Conservation (phyloP, 1,140 invertebrate genomes). For the Leptinotarsa texana region DNA sequence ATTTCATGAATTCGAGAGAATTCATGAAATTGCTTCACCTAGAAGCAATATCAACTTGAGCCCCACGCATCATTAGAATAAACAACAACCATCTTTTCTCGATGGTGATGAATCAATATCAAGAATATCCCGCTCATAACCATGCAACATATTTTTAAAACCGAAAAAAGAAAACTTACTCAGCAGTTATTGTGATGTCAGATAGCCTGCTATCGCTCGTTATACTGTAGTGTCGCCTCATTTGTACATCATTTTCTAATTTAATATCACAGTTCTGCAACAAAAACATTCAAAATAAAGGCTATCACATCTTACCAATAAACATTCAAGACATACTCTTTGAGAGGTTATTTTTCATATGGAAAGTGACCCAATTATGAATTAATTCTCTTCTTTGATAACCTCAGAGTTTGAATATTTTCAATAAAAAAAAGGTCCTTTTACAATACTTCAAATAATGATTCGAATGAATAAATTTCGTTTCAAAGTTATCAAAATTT, state of each 20-base stretch:
- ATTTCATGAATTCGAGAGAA: too few species aligned
- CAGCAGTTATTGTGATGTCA: conserved; percentile 52
- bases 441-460: not conserved
- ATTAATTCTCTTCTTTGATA: too few species aligned
- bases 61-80: too few species aligned
- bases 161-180: conserved; percentile 54
- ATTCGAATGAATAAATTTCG: not conserved
- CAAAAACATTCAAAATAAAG: not conserved
- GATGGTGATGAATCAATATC: too few species aligned
- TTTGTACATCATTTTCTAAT: conserved; percentile 61
- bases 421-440: too few species aligned
- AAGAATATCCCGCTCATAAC: too few species aligned
- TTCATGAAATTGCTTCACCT: too few species aligned
- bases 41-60: too few species aligned
- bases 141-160: conserved; percentile 8
- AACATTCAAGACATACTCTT: too few species aligned
- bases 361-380: not conserved
- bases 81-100: too few species aligned
- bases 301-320: not conserved
- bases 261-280: conserved; percentile 64
- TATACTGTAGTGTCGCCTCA: conserved; percentile 58
- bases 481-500: too few species aligned
- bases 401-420: too few species aligned
- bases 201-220: conserved; percentile 51
- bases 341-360: not conserved